Percentiles rank a stretch among this genome's conserved stretches.
phyloP scores from a whole-genome alignment of 2,113 vertebrate genomes.

The Seriola rivoliana region DNA sequence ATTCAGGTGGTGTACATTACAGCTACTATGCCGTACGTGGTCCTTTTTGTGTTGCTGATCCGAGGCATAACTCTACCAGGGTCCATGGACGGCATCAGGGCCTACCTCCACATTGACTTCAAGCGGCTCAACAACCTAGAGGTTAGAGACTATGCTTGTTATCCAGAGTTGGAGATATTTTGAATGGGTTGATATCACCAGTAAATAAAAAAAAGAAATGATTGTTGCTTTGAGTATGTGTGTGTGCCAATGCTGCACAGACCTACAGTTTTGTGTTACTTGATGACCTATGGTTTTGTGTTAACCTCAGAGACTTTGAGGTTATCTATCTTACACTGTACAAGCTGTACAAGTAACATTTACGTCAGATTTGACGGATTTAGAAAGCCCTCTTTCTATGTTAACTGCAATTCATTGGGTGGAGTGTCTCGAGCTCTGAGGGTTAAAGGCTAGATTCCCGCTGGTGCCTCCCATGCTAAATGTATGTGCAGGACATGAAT shows the following conservation, averaged over 20 bases:
- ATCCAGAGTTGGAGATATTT: not conserved
- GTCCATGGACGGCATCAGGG: slow-evolving; percentile 92
- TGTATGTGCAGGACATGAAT: slow-evolving; percentile 28
- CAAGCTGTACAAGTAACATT: not conserved
- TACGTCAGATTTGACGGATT: not conserved
- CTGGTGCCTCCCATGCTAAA: slow-evolving; percentile 5
- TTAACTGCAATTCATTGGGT: slow-evolving; percentile 12
- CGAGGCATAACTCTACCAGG: slow-evolving; percentile 95
- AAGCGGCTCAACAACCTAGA: slow-evolving; percentile 92
- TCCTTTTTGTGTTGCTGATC: slow-evolving; percentile 94
- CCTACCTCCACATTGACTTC: slow-evolving; percentile 95
- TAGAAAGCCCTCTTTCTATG: slow-evolving; percentile 3
- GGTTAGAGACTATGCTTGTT: slow-evolving; percentile 78
- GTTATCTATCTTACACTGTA: not conserved
- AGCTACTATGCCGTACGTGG: slow-evolving; percentile 96
- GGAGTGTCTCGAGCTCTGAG: not conserved
- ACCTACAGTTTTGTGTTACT: not conserved
- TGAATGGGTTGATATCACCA: not conserved
- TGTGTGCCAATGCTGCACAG: not conserved
- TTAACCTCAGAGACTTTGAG: not conserved
- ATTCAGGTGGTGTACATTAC: slow-evolving; percentile 98
- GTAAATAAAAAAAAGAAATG: not conserved
- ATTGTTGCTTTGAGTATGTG: not conserved
- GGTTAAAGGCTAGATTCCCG: slow-evolving; percentile 25
- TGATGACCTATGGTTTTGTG: slow-evolving; percentile 4